Conservation (phyloP, 2,888 invertebrate species). For the Allacma fusca region DNA sequence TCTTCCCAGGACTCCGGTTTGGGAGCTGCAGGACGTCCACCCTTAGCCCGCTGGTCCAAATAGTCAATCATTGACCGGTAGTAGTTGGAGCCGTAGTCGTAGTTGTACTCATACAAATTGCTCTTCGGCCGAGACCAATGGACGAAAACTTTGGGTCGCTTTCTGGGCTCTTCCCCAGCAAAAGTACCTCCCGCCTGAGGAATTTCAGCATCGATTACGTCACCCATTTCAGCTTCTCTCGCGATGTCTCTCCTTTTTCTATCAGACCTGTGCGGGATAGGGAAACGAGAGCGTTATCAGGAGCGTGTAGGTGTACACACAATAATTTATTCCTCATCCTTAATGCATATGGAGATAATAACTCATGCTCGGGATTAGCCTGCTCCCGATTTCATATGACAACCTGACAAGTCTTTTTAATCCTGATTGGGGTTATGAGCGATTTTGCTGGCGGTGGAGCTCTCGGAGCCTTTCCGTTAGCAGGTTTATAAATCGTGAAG, state of each 20-base stretch:
- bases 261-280: slow-evolving; percentile 51
- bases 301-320: slow-evolving; percentile 35
- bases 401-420: slow-evolving; percentile 21
- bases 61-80: slow-evolving; percentile 89
- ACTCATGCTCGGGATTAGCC: not conserved
- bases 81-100: slow-evolving; percentile 83
- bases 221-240: slow-evolving; percentile 54
- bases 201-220: slow-evolving; percentile 39
- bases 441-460: slow-evolving; percentile 19
- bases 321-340: slow-evolving; percentile 21
- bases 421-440: slow-evolving; percentile 28
- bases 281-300: no score
- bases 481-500: not conserved
- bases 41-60: slow-evolving; percentile 67
- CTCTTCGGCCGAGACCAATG: slow-evolving; percentile 60
- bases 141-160: slow-evolving; percentile 56
- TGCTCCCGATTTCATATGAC: slow-evolving; percentile 33
- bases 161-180: slow-evolving; percentile 58
- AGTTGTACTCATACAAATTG: slow-evolving; percentile 72
- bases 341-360: slow-evolving; percentile 20
- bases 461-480: not conserved
- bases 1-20: slow-evolving; percentile 60
- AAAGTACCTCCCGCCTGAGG: slow-evolving; percentile 48
- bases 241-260: slow-evolving; percentile 22
- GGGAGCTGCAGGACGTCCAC: slow-evolving; percentile 52